Base-by-base conservation (phyloP, 2,113 vertebrate species). In the Cardinalis cardinalis region DNA sequence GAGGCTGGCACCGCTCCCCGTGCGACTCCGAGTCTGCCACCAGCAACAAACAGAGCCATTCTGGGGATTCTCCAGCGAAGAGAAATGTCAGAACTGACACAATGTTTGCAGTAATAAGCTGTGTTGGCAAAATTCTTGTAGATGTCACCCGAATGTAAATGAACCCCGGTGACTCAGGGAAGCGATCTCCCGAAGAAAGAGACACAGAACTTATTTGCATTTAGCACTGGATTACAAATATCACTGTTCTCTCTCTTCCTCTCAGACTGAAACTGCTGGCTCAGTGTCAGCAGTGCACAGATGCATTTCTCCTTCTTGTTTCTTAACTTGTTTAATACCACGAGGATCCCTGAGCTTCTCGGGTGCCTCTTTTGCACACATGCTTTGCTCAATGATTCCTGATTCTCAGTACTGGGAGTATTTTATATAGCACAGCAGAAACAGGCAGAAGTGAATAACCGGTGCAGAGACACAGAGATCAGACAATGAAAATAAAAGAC, bases 41-140 rank as follows among this genome's bases (percentile, higher is more conserved):
- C 65, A 6, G 51, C 34, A 77, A 77, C n/a, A 69, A 34, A 73
- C 64, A 12, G 48, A 91, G 56, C 48, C 82, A 3, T 49, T 28
- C 80, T 40, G 49, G 71, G 89, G 71, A 87, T 90, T 79, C 71
- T 92, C 84, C 66, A n/a, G 59, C 55, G 18, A 43, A 26, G 46
- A n/a, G 61, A 79, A 89, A 85, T 95, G 93, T 93, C 95, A 94
- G 63, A 87, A 38, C 81, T 95, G 91, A 94, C 88, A 94, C 74
- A 83, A 63, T 89, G 71, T 95, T 96, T 95, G 89, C 78, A 92
- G 64, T 51, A 92, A 85, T 89, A 76, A 93, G 56, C 87, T 73
- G 59, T 82, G 87, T 89, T 95, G 89, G 92, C 89, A 91, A 94
- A 94, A 95, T 83, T 91, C 72, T 90, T 70, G 69, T 69, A 53